Evolutionary conservation across 2,113 vertebrate species (phyloP), one percentile per base, ranked within the genome.

Genomic region (Noctilio leporinus): DNA sequence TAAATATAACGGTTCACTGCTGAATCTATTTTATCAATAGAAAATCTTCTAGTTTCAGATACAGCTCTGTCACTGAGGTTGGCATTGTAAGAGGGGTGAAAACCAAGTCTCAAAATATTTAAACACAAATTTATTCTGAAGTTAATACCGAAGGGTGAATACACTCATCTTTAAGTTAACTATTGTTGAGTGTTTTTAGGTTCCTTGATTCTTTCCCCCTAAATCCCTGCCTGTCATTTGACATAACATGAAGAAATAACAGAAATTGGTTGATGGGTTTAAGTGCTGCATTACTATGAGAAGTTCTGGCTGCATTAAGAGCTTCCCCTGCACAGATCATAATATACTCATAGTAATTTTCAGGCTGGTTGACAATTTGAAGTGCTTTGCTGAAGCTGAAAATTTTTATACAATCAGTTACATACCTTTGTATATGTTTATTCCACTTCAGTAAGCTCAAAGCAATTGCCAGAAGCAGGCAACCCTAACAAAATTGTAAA

Each of bases 371-470:
- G 59, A 51, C 59, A 91, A 85, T 94, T 76, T 92, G n/a, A 95
- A 89, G 43, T 86, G 69, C 43, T 85, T 72, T 94, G 55, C 38
- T 93, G 62, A 86, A 91, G 95, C 14, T 47, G 26, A 87, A 95
- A 93, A 94, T 86, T 89, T 30, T 78, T 82, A 86, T 64, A 76
- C 59, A 94, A 91, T 69, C 76, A 91, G 35, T 93, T 88, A 78
- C 20, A 43, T 88, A 73, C 17, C 19, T 91, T 91, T 96, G 80
- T 0, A 1, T 82, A 82, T 73, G 43, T 87, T 94, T 72, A 85
- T 93, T 93, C 28, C n/a, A 69, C 62, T 82, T 80, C 20, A 82
- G 33, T 87, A 93, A 86, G 12, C 73, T 75, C 43, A 96, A 85
- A 95, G 43, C 20, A 85, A 65, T 90, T 92, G 40, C 67, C 72